These are phyloP conservation scores for Rana temporaria DNA, from an alignment of 2,113 vertebrate genomes.

Conservation along the genomic window DNA sequence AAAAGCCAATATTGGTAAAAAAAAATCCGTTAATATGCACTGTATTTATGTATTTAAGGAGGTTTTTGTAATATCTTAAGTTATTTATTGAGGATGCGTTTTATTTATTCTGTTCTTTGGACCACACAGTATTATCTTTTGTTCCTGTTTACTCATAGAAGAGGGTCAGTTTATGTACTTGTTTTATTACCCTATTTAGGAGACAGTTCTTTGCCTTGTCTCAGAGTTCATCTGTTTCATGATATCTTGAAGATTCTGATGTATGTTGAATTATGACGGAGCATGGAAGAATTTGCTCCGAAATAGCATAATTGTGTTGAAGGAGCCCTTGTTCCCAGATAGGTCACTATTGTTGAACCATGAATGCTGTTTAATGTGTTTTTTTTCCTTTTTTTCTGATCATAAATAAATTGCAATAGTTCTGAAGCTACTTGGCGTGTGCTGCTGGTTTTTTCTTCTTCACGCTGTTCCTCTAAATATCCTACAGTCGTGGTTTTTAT, in stretches of 20 bases:
- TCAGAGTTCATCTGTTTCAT: neutral
- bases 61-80: neutral
- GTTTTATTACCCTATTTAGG: neutral
- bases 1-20: neutral
- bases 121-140: neutral
- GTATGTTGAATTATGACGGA: neutral
- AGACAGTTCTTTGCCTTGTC: neutral
- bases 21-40: neutral
- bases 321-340: neutral
- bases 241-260: neutral
- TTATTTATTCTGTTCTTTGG: neutral
- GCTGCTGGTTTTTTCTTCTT: slow-evolving; percentile 18
- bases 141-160: neutral
- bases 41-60: slow-evolving; percentile 16
- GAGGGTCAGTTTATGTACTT: neutral
- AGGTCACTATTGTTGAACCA: too few relatives aligned
- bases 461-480: neutral
- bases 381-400: slow-evolving; percentile 66
- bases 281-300: neutral
- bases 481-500: slow-evolving; percentile 13
- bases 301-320: neutral
- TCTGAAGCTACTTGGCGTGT: slow-evolving; percentile 51
- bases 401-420: slow-evolving; percentile 38
- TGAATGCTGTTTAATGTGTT: slow-evolving; percentile 40
- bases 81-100: slow-evolving; percentile 11